Evolutionary conservation across 1,140 invertebrate genomes (phyloP).

Genomic region (Muscidifurax raptorellus): DNA sequence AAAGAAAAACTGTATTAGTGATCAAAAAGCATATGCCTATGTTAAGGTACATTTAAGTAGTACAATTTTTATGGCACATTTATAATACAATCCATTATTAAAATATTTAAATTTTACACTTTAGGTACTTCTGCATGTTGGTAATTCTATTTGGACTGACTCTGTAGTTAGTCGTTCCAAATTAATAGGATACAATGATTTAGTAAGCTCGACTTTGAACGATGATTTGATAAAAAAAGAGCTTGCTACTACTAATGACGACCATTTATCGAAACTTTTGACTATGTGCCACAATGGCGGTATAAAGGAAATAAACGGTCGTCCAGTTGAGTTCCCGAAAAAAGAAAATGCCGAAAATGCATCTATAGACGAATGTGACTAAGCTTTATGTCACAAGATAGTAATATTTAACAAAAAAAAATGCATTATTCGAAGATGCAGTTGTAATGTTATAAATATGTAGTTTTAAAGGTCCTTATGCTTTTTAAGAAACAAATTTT

Average conservation of each 20-base stretch:
- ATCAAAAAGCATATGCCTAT: conserved; percentile 57
- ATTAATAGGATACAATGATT: conserved; percentile 59
- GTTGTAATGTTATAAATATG: background rate
- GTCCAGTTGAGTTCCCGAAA: background rate
- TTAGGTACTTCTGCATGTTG: conserved; percentile 66
- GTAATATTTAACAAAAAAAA: background rate
- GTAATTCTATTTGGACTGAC: conserved; percentile 69
- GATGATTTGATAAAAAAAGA: conserved; percentile 56
- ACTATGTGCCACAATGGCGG: conserved; percentile 57
- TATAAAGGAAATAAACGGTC: conserved; percentile 51
- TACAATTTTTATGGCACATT: background rate
- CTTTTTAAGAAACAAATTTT: background rate
- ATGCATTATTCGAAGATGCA: background rate
- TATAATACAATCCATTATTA: conserved; percentile 19
- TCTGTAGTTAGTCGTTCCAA: conserved; percentile 64
- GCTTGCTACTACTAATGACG: conserved; percentile 59
- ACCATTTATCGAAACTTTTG: conserved; percentile 60
- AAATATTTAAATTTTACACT: conserved; percentile 36
- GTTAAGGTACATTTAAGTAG: conserved; percentile 61
- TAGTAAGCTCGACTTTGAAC: conserved; percentile 61
- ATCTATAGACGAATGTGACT: conserved; percentile 17
- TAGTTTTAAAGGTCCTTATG: background rate
- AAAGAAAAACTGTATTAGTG: conserved; percentile 52
- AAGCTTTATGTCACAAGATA: background rate
- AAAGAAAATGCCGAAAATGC: background rate